A percentile compares a stretch with the other conserved stretches of the same genome.
Conservation (phyloP, 2,113 vertebrate genomes). For the Lethenteron camtschaticum region DNA sequence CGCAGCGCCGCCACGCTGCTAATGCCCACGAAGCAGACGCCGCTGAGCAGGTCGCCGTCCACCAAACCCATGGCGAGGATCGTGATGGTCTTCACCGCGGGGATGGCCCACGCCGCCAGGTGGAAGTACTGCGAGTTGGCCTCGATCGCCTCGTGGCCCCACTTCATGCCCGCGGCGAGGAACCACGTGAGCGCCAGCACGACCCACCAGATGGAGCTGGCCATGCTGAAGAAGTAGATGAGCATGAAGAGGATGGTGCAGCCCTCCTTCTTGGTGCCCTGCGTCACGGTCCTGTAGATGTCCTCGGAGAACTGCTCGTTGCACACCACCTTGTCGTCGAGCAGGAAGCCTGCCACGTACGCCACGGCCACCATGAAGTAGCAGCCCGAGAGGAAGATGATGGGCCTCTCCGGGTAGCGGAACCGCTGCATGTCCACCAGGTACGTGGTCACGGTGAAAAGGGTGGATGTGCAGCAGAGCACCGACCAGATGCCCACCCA, state of each 20-base stretch:
- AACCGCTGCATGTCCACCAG: slow-evolving; percentile 57
- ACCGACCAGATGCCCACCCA: slow-evolving; percentile 64
- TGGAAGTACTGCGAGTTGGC: slow-evolving; percentile 71
- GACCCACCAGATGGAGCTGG: slow-evolving; percentile 82
- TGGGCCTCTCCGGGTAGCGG: slow-evolving; percentile 61
- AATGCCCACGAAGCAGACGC: slow-evolving; percentile 70
- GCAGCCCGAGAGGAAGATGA: slow-evolving; percentile 72
- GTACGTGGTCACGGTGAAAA: slow-evolving; percentile 68
- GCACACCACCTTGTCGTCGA: slow-evolving; percentile 57
- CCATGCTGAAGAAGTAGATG: slow-evolving; percentile 78
- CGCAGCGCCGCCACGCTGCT: slow-evolving; percentile 43
- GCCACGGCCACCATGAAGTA: slow-evolving; percentile 76
- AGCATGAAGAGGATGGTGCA: slow-evolving; percentile 78
- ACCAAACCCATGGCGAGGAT: slow-evolving; percentile 61
- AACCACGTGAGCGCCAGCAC: slow-evolving; percentile 75
- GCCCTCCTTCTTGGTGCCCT: slow-evolving; percentile 64
- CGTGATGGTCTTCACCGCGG: slow-evolving; percentile 57
- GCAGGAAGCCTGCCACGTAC: slow-evolving; percentile 43
- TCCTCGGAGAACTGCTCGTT: slow-evolving; percentile 45
- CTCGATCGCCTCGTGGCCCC: slow-evolving; percentile 89
- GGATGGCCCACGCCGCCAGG: slow-evolving; percentile 65
- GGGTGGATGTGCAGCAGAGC: slow-evolving; percentile 52
- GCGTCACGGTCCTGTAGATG: slow-evolving; percentile 51
- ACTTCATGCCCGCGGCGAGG: slow-evolving; percentile 69
- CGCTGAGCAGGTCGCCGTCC: slow-evolving; percentile 62